Evolutionary conservation across 2,113 vertebrate species (phyloP).

Genomic region (Oenanthe oenanthe): DNA sequence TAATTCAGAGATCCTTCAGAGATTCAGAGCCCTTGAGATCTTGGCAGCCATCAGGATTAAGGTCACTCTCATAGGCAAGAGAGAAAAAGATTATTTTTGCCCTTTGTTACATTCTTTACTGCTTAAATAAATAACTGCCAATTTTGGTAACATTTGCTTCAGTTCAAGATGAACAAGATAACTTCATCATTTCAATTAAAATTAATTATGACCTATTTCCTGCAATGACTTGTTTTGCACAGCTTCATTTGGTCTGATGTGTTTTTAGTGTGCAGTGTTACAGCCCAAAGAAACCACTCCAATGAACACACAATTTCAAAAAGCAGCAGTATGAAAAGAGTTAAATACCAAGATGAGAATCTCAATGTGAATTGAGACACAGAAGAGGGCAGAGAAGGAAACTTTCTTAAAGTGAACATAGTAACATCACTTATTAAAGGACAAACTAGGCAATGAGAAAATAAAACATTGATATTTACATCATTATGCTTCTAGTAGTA

Average conservation of each 20-base stretch:
- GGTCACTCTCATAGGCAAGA: neutral
- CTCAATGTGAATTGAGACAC: accelerated
- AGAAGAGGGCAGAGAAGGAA: neutral
- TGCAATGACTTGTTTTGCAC: neutral
- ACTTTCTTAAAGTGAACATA: neutral
- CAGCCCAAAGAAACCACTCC: neutral
- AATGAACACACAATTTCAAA: neutral
- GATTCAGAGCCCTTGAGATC: neutral
- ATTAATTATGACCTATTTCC: neutral
- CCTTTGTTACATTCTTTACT: neutral
- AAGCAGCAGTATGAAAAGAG: neutral
- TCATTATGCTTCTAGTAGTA: neutral
- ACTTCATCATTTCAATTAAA: neutral
- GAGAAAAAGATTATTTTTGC: neutral
- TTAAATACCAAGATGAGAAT: neutral
- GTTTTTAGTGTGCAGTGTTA: neutral
- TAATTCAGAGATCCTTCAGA: neutral
- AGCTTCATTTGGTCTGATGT: neutral
- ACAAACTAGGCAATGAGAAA: neutral
- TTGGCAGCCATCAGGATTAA: neutral
- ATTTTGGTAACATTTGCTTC: neutral
- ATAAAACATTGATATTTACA: neutral
- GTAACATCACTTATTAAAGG: neutral
- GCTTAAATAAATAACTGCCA: neutral
- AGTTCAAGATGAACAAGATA: neutral